Evolutionary conservation across 2,888 invertebrate genomes (phyloP).

Genomic region (Malacosoma neustria): DNA sequence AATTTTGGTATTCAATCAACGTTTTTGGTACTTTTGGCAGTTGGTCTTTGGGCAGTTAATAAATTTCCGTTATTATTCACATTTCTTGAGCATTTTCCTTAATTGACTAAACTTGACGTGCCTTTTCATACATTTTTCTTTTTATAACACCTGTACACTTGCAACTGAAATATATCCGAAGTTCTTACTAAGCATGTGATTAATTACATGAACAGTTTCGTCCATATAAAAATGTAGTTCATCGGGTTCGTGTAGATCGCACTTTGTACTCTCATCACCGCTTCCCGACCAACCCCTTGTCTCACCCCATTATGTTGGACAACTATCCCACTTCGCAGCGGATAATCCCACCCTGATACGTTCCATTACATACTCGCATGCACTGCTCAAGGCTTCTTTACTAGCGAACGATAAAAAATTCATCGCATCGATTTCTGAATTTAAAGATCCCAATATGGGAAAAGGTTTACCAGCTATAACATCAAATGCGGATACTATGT

Average conservation of each 20-base stretch:
- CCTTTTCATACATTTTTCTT: too few relatives aligned
- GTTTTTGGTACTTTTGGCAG: background rate
- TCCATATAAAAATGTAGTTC: too few relatives aligned
- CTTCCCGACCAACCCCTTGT: slow-evolving; percentile 8
- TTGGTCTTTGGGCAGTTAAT: background rate
- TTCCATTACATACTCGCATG: background rate
- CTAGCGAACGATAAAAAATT: too few relatives aligned
- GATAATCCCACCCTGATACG: slow-evolving; percentile 11
- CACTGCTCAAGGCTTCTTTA: background rate
- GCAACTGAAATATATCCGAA: too few relatives aligned
- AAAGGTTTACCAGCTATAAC: background rate
- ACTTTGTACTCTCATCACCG: slow-evolving; percentile 24
- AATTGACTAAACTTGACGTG: background rate
- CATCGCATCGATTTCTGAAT: background rate
- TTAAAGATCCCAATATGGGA: background rate
- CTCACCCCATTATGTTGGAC: slow-evolving; percentile 9
- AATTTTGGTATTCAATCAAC: background rate
- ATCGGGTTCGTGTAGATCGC: slow-evolving; percentile 31
- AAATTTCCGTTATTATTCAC: background rate
- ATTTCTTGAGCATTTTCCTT: slow-evolving; percentile 8
- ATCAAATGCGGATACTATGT: background rate
- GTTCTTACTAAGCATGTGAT: too few relatives aligned
- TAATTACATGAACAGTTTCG: too few relatives aligned
- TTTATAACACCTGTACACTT: too few relatives aligned
- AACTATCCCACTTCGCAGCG: slow-evolving; percentile 7